A percentile compares a stretch with the other conserved stretches of the same genome.
phyloP scores from a whole-genome alignment of 2,888 invertebrate genomes.

The Papilio protenor region DNA sequence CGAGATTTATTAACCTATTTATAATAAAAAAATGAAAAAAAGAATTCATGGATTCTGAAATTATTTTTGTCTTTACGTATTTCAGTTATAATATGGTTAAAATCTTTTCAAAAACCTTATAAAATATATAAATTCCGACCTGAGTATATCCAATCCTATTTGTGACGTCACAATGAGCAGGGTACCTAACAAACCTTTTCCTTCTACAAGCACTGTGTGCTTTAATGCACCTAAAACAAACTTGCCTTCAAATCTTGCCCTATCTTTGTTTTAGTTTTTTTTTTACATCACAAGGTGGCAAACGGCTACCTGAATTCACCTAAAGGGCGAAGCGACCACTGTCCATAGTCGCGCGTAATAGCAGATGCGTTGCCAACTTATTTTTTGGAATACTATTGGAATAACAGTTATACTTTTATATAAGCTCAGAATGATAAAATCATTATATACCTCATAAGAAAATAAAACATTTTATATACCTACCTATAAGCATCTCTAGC shows the following conservation, averaged over 20 bases:
- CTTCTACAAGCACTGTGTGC: slow-evolving; percentile 64
- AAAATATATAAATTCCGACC: slow-evolving; percentile 57
- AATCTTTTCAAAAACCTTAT: not conserved
- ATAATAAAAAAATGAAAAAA: not conserved
- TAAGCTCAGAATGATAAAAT: too few relatives aligned
- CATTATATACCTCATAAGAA: too few relatives aligned
- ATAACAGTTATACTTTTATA: too few relatives aligned
- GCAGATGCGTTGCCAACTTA: too few relatives aligned
- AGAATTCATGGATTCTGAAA: too few relatives aligned
- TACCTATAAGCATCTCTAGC: slow-evolving; percentile 62
- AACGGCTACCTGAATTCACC: too few relatives aligned
- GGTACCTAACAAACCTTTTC: slow-evolving; percentile 60
- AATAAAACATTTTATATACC: not conserved
- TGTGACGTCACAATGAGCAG: slow-evolving; percentile 68
- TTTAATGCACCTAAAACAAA: slow-evolving; percentile 54
- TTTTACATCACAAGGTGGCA: too few relatives aligned
- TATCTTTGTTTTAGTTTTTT: not conserved
- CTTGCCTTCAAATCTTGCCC: not conserved
- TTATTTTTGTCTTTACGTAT: too few relatives aligned
- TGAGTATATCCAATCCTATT: slow-evolving; percentile 64
- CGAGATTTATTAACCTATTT: slow-evolving; percentile 31
- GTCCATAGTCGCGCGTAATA: too few relatives aligned
- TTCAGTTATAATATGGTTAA: not conserved
- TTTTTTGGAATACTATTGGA: too few relatives aligned
- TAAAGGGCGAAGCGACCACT: too few relatives aligned